Conservation (phyloP, 2,113 vertebrate species). For the Bujurquina vittata region DNA sequence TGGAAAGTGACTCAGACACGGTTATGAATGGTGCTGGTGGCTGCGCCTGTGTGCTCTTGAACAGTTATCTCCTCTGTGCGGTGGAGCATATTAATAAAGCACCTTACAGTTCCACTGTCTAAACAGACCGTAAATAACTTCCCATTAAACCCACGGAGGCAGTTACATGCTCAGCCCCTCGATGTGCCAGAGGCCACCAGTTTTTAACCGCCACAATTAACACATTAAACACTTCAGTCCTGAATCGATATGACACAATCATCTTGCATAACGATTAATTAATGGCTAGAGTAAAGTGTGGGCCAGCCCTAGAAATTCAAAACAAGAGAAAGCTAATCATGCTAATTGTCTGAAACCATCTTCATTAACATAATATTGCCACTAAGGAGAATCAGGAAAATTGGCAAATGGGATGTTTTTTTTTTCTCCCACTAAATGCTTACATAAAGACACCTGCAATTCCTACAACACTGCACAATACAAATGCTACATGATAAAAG, state of each 20-base stretch:
- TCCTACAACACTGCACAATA: constrained; percentile 1
- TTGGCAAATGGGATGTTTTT: background rate
- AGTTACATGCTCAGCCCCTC: constrained; percentile 57
- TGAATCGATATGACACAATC: constrained; percentile 77
- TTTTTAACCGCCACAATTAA: constrained; percentile 85
- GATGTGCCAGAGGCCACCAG: constrained; percentile 73
- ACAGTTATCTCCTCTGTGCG: constrained; percentile 48
- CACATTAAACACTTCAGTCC: constrained; percentile 81
- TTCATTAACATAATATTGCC: constrained; percentile 72
- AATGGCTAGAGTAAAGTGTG: constrained; percentile 84
- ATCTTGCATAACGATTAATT: constrained; percentile 84
- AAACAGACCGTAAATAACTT: constrained; percentile 59
- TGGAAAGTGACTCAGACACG: constrained; percentile 69
- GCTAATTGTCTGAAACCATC: constrained; percentile 81
- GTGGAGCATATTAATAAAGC: constrained; percentile 72
- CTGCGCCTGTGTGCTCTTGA: constrained; percentile 44
- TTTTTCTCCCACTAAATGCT: background rate
- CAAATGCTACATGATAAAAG: constrained; percentile 47
- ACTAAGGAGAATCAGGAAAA: constrained; percentile 29
- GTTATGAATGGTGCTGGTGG: constrained; percentile 60
- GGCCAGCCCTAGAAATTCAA: constrained; percentile 83
- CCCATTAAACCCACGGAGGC: constrained; percentile 43
- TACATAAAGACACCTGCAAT: constrained; percentile 19
- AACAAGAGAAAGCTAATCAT: constrained; percentile 79
- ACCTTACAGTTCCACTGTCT: constrained; percentile 51